phyloP scores from a whole-genome alignment of 2,888 invertebrate species.

The Megalurothrips usitatus region DNA sequence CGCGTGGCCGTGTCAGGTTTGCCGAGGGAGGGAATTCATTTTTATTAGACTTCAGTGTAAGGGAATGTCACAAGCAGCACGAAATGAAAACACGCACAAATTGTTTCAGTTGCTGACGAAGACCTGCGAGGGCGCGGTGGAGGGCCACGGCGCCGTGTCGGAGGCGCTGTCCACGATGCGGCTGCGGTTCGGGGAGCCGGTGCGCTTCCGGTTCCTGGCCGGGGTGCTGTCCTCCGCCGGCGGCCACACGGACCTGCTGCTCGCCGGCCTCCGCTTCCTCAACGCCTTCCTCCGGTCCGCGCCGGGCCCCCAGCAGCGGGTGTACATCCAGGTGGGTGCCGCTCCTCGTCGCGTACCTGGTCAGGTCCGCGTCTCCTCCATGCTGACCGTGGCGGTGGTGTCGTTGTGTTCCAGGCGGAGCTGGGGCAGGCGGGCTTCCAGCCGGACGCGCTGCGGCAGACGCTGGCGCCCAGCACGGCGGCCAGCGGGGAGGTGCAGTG shows the following conservation, averaged over 20 bases:
- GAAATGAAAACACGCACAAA: no score
- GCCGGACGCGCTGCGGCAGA: constrained; percentile 38
- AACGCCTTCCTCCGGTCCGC: constrained; percentile 77
- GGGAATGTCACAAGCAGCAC: no score
- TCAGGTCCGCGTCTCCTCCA: no score
- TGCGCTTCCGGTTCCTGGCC: constrained; percentile 83
- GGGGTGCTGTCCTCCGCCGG: constrained; percentile 81
- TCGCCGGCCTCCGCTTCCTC: constrained; percentile 76
- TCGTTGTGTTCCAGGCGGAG: constrained; percentile 51
- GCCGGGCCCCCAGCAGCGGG: constrained; percentile 65
- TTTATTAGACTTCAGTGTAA: no score
- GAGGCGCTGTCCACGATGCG: constrained; percentile 86
- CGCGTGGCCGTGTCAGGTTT: no score
- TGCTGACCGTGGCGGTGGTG: no score
- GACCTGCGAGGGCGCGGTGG: constrained; percentile 67
- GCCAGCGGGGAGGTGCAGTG: neutral
- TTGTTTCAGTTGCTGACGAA: constrained; percentile 68
- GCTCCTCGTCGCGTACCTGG: no score
- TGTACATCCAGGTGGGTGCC: constrained; percentile 60
- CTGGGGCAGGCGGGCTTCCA: constrained; percentile 78
- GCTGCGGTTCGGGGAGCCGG: constrained; percentile 84
- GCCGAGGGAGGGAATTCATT: no score
- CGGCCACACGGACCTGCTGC: constrained; percentile 63
- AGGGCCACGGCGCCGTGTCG: constrained; percentile 79
- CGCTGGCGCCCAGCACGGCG: neutral